These are phyloP conservation scores for Hypomecis atomaria DNA, from an alignment of 2,888 invertebrate genomes.

Conservation along the genomic window DNA sequence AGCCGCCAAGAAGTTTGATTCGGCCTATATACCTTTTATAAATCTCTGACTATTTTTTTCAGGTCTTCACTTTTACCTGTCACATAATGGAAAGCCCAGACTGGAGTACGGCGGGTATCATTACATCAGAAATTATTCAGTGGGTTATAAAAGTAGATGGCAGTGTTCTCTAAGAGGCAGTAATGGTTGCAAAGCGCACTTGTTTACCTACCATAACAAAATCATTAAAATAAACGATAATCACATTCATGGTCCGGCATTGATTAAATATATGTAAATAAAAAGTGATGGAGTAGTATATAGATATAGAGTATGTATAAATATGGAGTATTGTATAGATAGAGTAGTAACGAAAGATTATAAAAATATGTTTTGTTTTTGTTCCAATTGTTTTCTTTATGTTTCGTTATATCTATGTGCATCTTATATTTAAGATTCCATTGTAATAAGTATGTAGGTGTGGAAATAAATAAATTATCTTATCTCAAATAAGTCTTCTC, in stretches of 20 bases:
- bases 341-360: too few relatives aligned
- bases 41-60: neutral
- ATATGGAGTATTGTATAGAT: too few relatives aligned
- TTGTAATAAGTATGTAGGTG: too few relatives aligned
- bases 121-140: conserved; percentile 18
- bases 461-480: too few relatives aligned
- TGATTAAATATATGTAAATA: neutral
- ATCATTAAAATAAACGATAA: conserved; percentile 16
- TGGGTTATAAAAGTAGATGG: conserved; percentile 28
- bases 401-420: too few relatives aligned
- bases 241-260: conserved; percentile 33
- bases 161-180: conserved; percentile 33
- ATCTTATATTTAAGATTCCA: too few relatives aligned
- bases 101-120: conserved; percentile 10
- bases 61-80: neutral
- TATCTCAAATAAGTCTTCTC: too few relatives aligned
- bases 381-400: too few relatives aligned
- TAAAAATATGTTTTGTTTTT: too few relatives aligned
- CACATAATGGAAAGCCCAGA: neutral
- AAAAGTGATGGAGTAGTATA: neutral
- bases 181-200: conserved; percentile 30
- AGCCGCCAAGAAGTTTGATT: too few relatives aligned
- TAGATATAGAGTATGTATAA: too few relatives aligned
- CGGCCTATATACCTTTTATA: too few relatives aligned
- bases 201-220: conserved; percentile 1